Percentiles rank a stretch among this genome's conserved stretches.
Evolutionary conservation across 2,888 invertebrate genomes (phyloP).

Genomic region (Xylocampa areola): DNA sequence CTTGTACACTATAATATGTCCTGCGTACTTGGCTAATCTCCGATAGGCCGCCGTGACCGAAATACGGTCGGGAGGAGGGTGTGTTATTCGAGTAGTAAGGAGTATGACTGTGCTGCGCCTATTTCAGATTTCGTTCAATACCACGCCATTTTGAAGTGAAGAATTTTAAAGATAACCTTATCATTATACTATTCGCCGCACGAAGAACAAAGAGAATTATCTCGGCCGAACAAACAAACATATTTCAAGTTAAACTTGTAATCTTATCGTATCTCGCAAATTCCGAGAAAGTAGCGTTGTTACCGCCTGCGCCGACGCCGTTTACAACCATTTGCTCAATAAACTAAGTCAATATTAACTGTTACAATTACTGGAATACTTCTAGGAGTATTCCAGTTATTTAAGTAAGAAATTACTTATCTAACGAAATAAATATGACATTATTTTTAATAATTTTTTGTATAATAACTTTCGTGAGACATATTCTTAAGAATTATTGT

Average conservation of each 20-base stretch:
- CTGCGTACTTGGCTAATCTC: too few relatives aligned
- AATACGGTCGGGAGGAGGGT: too few relatives aligned
- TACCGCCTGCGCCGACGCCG: constrained; percentile 27
- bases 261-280: constrained; percentile 56
- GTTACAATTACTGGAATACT: constrained; percentile 29
- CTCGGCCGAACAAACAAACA: constrained; percentile 44
- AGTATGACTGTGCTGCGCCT: too few relatives aligned
- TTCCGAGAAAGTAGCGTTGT: constrained; percentile 39
- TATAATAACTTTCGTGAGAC: too few relatives aligned
- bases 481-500: too few relatives aligned
- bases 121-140: constrained; percentile 1
- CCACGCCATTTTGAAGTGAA: constrained; percentile 2
- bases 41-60: too few relatives aligned
- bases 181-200: constrained; percentile 36
- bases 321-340: constrained; percentile 25
- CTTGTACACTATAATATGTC: too few relatives aligned
- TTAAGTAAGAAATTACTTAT: not conserved
- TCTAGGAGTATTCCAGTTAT: not conserved
- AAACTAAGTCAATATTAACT: constrained; percentile 40
- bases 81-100: too few relatives aligned
- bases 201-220: constrained; percentile 54
- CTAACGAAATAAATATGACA: too few relatives aligned
- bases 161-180: constrained; percentile 41
- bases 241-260: constrained; percentile 32
- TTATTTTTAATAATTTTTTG: too few relatives aligned